phyloP scores from a whole-genome alignment of 2,888 invertebrate species.

The Aplocera efformata region DNA sequence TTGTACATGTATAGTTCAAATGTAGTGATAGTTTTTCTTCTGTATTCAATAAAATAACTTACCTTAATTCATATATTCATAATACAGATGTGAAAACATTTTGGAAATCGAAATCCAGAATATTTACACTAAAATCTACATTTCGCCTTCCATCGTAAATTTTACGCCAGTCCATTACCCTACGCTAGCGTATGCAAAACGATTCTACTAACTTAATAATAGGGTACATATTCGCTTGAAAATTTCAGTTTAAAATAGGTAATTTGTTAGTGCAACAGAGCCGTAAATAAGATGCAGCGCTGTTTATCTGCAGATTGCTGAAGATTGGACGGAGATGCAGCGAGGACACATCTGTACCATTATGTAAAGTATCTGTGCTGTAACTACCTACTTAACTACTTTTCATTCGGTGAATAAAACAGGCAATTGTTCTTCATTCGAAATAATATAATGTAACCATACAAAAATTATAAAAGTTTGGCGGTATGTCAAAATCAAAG shows the following conservation, averaged over 20 bases:
- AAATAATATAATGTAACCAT: no score
- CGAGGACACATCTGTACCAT: constrained; percentile 20
- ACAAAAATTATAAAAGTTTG: no score
- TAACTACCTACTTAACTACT: no score
- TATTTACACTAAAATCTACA: constrained; percentile 7
- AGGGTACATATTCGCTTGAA: constrained; percentile 18
- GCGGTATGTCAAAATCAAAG: no score
- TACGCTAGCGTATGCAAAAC: constrained; percentile 9
- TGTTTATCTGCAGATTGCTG: constrained; percentile 41
- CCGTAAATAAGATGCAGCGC: constrained; percentile 43
- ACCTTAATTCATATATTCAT: no score
- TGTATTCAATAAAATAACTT: no score
- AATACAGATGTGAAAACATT: not conserved
- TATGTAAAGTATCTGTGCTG: constrained; percentile 1
- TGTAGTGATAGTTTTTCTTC: no score
- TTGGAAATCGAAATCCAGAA: not conserved
- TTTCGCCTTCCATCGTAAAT: constrained; percentile 16
- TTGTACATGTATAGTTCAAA: no score
- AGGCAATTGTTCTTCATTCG: no score
- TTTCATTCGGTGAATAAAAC: no score
- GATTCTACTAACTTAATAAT: not conserved
- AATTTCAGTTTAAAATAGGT: constrained; percentile 20
- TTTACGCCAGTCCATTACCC: constrained; percentile 10
- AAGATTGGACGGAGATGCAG: constrained; percentile 33
- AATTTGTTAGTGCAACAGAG: constrained; percentile 41